Evolutionary conservation across 2,113 vertebrate species (phyloP).

Genomic region (Melanocharis versteri): DNA sequence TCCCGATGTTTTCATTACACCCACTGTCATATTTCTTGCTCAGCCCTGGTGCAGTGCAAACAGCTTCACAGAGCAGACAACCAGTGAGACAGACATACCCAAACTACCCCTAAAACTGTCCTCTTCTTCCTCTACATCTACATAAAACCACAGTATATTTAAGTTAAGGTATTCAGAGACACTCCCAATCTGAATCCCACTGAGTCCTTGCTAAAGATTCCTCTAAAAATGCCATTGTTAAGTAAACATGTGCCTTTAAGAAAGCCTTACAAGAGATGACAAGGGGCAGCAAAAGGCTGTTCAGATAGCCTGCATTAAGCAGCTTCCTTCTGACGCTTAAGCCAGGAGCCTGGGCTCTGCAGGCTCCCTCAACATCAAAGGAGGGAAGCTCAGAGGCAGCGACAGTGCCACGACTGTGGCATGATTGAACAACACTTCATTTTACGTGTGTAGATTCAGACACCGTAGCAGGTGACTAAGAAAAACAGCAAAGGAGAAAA

Average conservation of each 20-base stretch:
- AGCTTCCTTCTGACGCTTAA: neutral
- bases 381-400: neutral
- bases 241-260: neutral
- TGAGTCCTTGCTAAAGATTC: neutral
- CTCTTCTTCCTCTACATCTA: neutral
- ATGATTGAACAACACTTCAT: neutral
- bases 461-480: neutral
- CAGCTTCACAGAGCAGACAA: neutral
- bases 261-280: neutral
- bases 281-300: neutral
- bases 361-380: neutral
- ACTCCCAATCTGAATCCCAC: neutral
- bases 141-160: neutral
- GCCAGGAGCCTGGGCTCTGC: neutral
- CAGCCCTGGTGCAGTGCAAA: neutral
- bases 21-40: slow-evolving; percentile 3
- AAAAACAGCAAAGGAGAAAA: neutral
- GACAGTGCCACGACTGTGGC: neutral
- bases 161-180: neutral
- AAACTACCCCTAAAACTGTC: neutral
- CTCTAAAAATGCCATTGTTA: neutral
- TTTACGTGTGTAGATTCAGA: neutral
- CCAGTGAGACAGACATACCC: neutral
- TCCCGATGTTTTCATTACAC: neutral
- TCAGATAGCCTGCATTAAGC: neutral